A percentile compares a stretch with the other conserved stretches of the same genome.
Conservation (phyloP, 2,888 invertebrate genomes). For the Antitype chi region DNA sequence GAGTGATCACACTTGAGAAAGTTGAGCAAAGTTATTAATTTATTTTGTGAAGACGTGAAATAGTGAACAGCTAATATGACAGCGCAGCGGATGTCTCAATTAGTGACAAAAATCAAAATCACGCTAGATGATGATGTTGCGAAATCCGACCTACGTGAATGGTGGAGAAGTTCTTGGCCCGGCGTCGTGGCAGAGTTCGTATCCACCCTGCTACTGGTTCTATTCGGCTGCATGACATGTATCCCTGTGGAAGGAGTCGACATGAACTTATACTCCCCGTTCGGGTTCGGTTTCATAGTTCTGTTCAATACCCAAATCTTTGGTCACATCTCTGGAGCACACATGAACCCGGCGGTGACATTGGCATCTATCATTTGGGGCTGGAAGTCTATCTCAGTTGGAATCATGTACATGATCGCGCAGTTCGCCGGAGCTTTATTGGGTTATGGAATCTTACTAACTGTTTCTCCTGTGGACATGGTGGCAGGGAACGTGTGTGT, state of each 20-base stretch:
- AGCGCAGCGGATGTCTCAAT: slow-evolving; percentile 42
- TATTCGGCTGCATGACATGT: slow-evolving; percentile 94
- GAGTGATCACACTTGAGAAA: slow-evolving; percentile 44
- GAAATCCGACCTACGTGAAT: slow-evolving; percentile 59
- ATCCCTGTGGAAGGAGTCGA: slow-evolving; percentile 86
- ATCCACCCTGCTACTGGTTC: slow-evolving; percentile 92
- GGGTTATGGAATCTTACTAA: slow-evolving; percentile 92
- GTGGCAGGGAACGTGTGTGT: slow-evolving; percentile 90
- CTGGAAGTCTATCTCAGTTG: slow-evolving; percentile 89
- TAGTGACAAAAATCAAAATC: slow-evolving; percentile 68
- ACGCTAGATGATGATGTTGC: slow-evolving; percentile 46
- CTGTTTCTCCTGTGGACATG: slow-evolving; percentile 85
- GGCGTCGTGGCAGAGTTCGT: slow-evolving; percentile 91
- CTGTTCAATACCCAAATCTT: slow-evolving; percentile 93
- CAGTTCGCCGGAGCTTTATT: slow-evolving; percentile 92
- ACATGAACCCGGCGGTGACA: slow-evolving; percentile 94
- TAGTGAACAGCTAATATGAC: slow-evolving; percentile 55
- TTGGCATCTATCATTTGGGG: slow-evolving; percentile 92
- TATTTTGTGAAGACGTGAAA: slow-evolving; percentile 29
- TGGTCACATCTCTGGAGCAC: slow-evolving; percentile 95
- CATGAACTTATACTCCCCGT: slow-evolving; percentile 86
- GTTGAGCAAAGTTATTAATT: slow-evolving; percentile 37
- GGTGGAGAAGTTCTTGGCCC: slow-evolving; percentile 75
- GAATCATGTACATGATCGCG: slow-evolving; percentile 91
- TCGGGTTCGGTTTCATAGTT: slow-evolving; percentile 93